These are phyloP conservation scores for Myocastor coypus DNA, from an alignment of 2,113 vertebrate genomes.

Conservation along the genomic window DNA sequence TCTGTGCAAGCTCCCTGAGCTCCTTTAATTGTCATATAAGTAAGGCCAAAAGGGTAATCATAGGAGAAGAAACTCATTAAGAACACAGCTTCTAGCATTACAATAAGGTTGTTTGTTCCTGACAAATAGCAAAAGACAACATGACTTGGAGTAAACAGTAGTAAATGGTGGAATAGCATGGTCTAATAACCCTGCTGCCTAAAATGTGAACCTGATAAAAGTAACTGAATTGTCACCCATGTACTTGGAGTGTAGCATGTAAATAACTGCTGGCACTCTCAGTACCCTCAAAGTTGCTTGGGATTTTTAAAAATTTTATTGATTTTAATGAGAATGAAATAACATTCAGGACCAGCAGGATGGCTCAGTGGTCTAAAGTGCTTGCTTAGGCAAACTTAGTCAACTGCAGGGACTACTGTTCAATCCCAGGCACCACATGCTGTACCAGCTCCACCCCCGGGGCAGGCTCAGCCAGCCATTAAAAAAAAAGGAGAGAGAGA, in stretches of 20 bases:
- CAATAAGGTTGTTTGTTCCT: neutral
- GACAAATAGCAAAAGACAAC: conserved; percentile 26
- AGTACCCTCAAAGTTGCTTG: neutral
- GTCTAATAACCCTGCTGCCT: neutral
- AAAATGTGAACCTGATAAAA: neutral
- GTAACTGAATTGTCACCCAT: neutral
- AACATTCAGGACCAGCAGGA: too few species aligned
- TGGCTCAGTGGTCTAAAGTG: too few species aligned
- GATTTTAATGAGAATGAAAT: too few species aligned
- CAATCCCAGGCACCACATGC: too few species aligned
- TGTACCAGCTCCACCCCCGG: too few species aligned
- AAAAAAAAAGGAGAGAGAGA: too few species aligned
- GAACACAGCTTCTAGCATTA: neutral
- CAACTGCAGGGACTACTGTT: too few species aligned
- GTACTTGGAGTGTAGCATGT: neutral
- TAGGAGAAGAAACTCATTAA: conserved; percentile 12
- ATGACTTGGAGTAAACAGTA: neutral
- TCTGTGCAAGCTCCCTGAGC: neutral
- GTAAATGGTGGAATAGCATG: neutral
- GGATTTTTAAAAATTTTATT: too few species aligned
- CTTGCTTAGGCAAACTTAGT: too few species aligned
- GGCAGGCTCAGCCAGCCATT: too few species aligned
- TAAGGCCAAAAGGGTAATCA: neutral
- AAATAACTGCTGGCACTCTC: neutral
- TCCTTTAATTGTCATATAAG: neutral